A percentile compares a stretch with the other conserved stretches of the same genome.
Evolutionary conservation across 37 sponge, comb jelly and placozoan genomes (phyloP).

Genomic region (Cliona cf. orientalis): DNA sequence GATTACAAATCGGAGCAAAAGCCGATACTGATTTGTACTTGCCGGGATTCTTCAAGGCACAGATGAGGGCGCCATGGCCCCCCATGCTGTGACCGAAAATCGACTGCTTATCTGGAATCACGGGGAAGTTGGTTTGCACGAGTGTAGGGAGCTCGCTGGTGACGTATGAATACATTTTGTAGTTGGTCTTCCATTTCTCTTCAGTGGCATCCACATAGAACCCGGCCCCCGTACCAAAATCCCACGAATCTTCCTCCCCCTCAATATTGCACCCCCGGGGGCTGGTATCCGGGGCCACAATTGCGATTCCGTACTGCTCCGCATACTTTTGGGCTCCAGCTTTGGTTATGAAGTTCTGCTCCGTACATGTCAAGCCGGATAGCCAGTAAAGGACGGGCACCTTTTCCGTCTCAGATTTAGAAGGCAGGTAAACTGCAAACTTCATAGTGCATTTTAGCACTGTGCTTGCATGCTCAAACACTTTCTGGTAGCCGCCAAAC

Average conservation of each 20-base stretch:
- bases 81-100: constrained; percentile 99
- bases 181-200: constrained; percentile 96
- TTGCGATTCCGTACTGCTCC: constrained; percentile 76
- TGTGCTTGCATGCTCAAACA: constrained; percentile 82
- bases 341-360: constrained; percentile 93
- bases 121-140: constrained; percentile 79
- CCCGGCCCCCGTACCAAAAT: constrained; percentile 97
- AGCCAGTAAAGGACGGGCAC: constrained; percentile 95
- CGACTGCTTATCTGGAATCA: constrained; percentile 64
- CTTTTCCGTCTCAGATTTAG: constrained; percentile 73
- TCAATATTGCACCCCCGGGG: constrained; percentile 96
- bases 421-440: constrained; percentile 91
- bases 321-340: constrained; percentile 90
- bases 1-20: constrained; percentile 97
- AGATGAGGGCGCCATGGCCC: constrained; percentile 97
- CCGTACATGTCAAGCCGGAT: constrained; percentile 98
- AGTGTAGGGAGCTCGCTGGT: constrained; percentile 90
- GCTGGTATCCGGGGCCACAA: constrained; percentile 96
- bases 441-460: constrained; percentile 90
- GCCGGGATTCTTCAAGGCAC: constrained; percentile 93
- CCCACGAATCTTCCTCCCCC: constrained; percentile 94
- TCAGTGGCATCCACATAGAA: constrained; percentile 98
- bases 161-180: constrained; percentile 97
- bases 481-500: constrained; percentile 88
- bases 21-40: constrained; percentile 88